Conservation (phyloP, 2,888 invertebrate genomes). For the Electrophaes corylata region DNA sequence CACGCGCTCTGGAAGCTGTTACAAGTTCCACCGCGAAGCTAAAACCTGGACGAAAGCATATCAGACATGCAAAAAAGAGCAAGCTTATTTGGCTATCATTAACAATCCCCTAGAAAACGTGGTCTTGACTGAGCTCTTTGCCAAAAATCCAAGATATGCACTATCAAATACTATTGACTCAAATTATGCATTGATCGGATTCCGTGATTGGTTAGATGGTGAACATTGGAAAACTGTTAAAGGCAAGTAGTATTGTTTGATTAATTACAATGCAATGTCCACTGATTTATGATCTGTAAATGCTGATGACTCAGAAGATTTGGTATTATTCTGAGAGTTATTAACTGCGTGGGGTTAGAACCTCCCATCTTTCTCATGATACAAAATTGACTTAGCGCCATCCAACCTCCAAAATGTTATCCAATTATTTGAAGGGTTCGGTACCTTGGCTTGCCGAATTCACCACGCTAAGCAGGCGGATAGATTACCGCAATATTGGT, state of each 20-base stretch:
- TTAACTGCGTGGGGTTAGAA: too few relatives aligned
- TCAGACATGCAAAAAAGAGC: slow-evolving; percentile 5
- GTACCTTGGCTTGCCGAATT: too few relatives aligned
- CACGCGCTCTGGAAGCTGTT: slow-evolving; percentile 19
- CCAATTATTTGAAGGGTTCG: too few relatives aligned
- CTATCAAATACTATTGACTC: neutral
- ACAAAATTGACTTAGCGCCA: too few relatives aligned
- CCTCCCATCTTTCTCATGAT: too few relatives aligned
- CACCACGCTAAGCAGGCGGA: too few relatives aligned
- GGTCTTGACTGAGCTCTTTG: slow-evolving; percentile 7
- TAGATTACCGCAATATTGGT: too few relatives aligned
- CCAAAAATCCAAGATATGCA: neutral
- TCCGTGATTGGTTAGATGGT: slow-evolving; percentile 3
- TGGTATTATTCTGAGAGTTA: too few relatives aligned
- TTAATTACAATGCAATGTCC: too few relatives aligned
- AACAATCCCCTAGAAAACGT: slow-evolving; percentile 8
- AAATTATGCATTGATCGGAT: neutral
- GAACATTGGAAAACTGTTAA: slow-evolving; percentile 8
- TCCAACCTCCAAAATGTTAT: too few relatives aligned
- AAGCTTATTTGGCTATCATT: slow-evolving; percentile 10
- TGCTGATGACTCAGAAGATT: too few relatives aligned
- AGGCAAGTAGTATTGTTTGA: neutral
- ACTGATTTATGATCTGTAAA: too few relatives aligned
- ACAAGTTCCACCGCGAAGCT: slow-evolving; percentile 17
- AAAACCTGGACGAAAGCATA: slow-evolving; percentile 5